Base-by-base conservation (phyloP, 2,888 invertebrate genomes). In the Dione juno region DNA sequence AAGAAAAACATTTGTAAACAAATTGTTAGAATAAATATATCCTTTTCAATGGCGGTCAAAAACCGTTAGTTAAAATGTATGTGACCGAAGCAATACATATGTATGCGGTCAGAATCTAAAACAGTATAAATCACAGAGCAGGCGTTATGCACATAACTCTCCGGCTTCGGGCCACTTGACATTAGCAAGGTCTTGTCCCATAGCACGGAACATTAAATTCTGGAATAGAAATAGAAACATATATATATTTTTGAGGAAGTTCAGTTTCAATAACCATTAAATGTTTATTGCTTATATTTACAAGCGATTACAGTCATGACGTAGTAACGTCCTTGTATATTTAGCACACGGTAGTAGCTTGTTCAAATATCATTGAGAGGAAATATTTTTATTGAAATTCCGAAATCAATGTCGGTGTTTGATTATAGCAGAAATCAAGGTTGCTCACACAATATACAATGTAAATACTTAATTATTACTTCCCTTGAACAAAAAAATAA, bases 91-190 rank as follows among this genome's bases (percentile, higher is more conserved):
- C 72, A 64, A 81, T 84, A 83, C 81, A 82, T 85, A 86, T 85
- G 84, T 84, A 85, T 86, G 84, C 80, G 84, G 85, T 83, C 77
- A 78, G 84, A 67, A 85, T 85, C 84, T 84, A 81, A 81, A 84
- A 81, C 81, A 81, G 85, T 79, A 89, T 90, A 90, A 89, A 90
- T 91, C 90, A 88, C 81, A 84, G 85, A 82, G 82, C 86, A 86
- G 84, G 85, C 88, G 85, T 86, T 87, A 87, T 88, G 87, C 86
- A 86, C 87, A 89, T 90, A 89, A 89, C 85, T 90, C 90, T 88
- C 83, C 80, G 84, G 82, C 80, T 81, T 78, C 83, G 88, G 85
- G 82, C 88, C 87, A 87, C 88, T 89, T 87, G 89, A 89, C 89
- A 87, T 89, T 87, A 86, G 84, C 86, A 84, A 85, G 85, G 86